Conservation (phyloP, 2,888 invertebrate species). For the Argyra leucocephala region DNA sequence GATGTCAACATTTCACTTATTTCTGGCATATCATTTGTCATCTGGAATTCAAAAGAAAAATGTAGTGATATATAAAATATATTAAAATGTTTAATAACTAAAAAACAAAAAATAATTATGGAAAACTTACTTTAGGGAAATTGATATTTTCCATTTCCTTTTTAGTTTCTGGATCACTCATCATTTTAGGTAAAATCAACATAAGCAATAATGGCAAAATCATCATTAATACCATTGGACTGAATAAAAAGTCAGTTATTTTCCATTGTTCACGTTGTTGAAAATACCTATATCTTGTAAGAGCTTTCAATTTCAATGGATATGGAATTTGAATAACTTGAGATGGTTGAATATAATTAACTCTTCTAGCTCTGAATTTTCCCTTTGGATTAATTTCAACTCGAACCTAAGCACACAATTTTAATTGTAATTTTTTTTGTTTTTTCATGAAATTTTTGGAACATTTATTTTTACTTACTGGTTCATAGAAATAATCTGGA, state of each 20-base stretch:
- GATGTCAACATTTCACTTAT: constrained; percentile 90
- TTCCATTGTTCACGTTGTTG: constrained; percentile 94
- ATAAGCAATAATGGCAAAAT: constrained; percentile 80
- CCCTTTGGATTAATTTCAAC: constrained; percentile 97
- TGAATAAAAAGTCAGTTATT: constrained; percentile 89
- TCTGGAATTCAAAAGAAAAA: constrained; percentile 50
- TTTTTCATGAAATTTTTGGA: not conserved
- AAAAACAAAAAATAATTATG: not conserved
- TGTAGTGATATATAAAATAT: not conserved
- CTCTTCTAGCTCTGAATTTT: constrained; percentile 87
- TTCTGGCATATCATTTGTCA: constrained; percentile 83
- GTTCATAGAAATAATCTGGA: constrained; percentile 86
- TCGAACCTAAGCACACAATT: constrained; percentile 43
- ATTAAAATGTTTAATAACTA: not conserved
- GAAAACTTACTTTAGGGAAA: constrained; percentile 37
- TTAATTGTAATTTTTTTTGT: not conserved
- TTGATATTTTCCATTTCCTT: constrained; percentile 88
- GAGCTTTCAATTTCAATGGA: constrained; percentile 78
- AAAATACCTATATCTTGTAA: constrained; percentile 76
- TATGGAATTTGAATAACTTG: constrained; percentile 85
- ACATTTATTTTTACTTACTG: constrained; percentile 46
- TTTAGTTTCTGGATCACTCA: constrained; percentile 96
- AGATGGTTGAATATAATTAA: constrained; percentile 87
- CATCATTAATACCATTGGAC: constrained; percentile 98
- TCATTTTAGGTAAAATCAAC: constrained; percentile 88